Evolutionary conservation across 2,888 invertebrate species (phyloP).

Genomic region (Hecatera dysodea): DNA sequence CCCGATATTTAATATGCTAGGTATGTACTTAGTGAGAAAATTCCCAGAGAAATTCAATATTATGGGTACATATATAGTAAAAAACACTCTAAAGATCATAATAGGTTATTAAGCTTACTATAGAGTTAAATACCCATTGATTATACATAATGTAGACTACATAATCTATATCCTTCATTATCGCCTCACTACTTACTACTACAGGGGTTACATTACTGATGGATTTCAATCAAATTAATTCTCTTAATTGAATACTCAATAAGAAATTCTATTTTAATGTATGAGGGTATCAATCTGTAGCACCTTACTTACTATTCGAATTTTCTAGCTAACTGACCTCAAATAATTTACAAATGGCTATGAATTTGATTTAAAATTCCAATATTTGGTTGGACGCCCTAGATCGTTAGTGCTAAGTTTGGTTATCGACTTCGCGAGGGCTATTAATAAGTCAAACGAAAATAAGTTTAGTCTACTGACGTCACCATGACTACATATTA

Average conservation of each 20-base stretch:
- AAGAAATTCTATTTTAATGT: no score
- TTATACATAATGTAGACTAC: slow-evolving; percentile 8
- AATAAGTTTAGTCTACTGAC: slow-evolving; percentile 35
- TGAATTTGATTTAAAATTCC: slow-evolving; percentile 17
- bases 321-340: background rate
- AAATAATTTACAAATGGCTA: background rate
- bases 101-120: background rate
- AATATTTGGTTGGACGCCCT: slow-evolving; percentile 8
- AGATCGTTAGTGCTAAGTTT: slow-evolving; percentile 36
- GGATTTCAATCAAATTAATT: no score
- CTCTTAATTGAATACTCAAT: no score
- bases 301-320: background rate
- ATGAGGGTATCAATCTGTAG: no score
- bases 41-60: slow-evolving; percentile 77
- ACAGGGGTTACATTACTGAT: background rate
- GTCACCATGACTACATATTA: slow-evolving; percentile 30
- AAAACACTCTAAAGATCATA: slow-evolving; percentile 23
- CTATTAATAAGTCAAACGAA: slow-evolving; percentile 43
- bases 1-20: slow-evolving; percentile 79
- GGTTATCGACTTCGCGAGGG: slow-evolving; percentile 13
- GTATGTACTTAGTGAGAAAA: slow-evolving; percentile 70
- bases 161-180: background rate
- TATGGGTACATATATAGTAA: slow-evolving; percentile 39
- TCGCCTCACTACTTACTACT: background rate
- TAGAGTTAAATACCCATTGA: slow-evolving; percentile 19